Conservation (phyloP, 2,797 vertebrate species). For the Hypotaenidia okinawae region DNA sequence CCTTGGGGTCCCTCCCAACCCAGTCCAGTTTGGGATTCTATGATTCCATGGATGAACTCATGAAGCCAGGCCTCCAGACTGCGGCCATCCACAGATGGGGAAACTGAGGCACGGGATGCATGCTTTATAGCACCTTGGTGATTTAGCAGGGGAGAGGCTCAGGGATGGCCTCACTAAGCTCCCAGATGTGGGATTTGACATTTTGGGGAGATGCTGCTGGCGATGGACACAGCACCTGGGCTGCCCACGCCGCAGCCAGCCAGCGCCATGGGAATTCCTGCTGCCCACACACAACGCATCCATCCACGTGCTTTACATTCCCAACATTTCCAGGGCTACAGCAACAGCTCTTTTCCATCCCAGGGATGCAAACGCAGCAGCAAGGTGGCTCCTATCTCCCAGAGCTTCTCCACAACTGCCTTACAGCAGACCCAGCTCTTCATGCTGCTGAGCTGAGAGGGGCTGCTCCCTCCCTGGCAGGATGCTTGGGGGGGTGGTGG, state of each 20-base stretch:
- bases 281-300: background rate
- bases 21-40: too few relatives aligned
- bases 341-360: background rate
- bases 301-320: background rate
- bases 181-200: fast-evolving
- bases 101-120: background rate
- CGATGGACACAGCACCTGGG: background rate
- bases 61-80: background rate
- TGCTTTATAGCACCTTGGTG: fast-evolving
- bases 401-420: background rate
- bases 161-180: background rate
- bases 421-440: background rate
- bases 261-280: background rate
- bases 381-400: fast-evolving
- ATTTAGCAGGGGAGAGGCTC: background rate
- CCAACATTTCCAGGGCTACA: background rate
- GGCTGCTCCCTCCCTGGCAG: background rate
- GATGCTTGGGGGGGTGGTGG: background rate
- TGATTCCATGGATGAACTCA: background rate
- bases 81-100: background rate
- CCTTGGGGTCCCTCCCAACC: too few relatives aligned
- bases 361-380: fast-evolving
- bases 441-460: fast-evolving
- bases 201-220: background rate
- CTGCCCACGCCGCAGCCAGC: background rate